phyloP scores from a whole-genome alignment of 1,140 invertebrate species.

The Nebria ingens region DNA sequence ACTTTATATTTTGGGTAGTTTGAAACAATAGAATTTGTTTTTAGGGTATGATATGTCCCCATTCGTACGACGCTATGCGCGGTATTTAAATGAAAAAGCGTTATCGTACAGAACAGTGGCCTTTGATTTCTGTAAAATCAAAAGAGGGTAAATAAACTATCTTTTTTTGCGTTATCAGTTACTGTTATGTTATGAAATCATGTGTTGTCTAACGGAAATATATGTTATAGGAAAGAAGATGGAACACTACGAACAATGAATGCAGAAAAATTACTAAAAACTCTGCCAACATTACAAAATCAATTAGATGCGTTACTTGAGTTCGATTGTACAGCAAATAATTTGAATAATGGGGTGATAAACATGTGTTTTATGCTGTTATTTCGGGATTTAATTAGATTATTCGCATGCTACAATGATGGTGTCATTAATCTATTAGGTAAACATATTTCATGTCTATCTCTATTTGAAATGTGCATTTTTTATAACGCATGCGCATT shows the following conservation, averaged over 20 bases:
- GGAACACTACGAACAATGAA: constrained; percentile 94
- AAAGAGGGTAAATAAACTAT: constrained; percentile 75
- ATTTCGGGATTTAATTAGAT: constrained; percentile 94
- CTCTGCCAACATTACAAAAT: constrained; percentile 86
- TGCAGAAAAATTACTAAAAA: constrained; percentile 94
- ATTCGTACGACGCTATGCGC: constrained; percentile 95
- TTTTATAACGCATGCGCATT: background rate
- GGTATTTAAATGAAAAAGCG: constrained; percentile 98
- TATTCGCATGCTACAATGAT: constrained; percentile 99
- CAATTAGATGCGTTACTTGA: constrained; percentile 93
- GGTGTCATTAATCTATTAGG: constrained; percentile 97
- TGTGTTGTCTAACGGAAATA: background rate
- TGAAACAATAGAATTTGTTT: no score
- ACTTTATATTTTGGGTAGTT: no score
- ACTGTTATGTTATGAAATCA: constrained; percentile 7
- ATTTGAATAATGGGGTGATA: constrained; percentile 96
- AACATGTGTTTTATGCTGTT: constrained; percentile 98
- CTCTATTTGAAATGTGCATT: background rate
- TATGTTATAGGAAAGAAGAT: constrained; percentile 85
- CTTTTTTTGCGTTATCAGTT: constrained; percentile 1
- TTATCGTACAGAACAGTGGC: constrained; percentile 95
- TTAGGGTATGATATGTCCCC: constrained; percentile 99
- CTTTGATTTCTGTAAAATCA: constrained; percentile 99
- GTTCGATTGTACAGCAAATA: constrained; percentile 95
- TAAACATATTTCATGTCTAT: constrained; percentile 31